phyloP scores from a whole-genome alignment of 2,797 vertebrate genomes.

The Myiotriccus ornatus region DNA sequence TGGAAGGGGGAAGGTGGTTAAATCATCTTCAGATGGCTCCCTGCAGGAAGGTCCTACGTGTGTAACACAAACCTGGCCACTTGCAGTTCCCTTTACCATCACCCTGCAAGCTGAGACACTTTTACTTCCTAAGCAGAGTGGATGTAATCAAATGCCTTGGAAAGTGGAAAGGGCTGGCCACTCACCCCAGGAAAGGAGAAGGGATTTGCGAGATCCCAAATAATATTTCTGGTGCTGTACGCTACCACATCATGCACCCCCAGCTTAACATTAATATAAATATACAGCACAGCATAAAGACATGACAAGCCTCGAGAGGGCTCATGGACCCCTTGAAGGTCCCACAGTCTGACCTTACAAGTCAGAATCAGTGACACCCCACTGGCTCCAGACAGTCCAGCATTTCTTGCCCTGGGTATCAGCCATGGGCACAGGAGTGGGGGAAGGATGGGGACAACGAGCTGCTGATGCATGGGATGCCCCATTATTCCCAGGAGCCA shows the following conservation, averaged over 20 bases:
- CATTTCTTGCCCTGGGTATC: background rate
- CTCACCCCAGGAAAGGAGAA: background rate
- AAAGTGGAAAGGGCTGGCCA: background rate
- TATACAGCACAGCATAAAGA: background rate
- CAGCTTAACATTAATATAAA: background rate
- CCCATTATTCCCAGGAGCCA: background rate
- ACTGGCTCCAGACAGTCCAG: background rate
- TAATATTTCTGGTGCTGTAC: background rate
- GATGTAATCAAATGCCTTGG: rapidly evolving
- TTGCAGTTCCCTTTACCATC: background rate
- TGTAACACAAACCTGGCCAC: background rate
- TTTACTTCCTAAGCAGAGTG: rapidly evolving
- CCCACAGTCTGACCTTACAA: background rate
- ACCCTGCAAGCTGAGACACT: background rate
- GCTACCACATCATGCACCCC: background rate
- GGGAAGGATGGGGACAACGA: rapidly evolving
- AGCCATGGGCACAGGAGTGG: background rate
- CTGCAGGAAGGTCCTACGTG: background rate
- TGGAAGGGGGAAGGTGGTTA: background rate
- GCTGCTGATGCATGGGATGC: rapidly evolving
- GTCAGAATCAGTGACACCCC: background rate
- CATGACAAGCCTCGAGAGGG: background rate
- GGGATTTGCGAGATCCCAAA: background rate
- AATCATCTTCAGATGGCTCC: rapidly evolving
- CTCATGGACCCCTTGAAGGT: background rate